Base-by-base conservation (phyloP, 2,888 invertebrate species). In the Fabriciana adippe region DNA sequence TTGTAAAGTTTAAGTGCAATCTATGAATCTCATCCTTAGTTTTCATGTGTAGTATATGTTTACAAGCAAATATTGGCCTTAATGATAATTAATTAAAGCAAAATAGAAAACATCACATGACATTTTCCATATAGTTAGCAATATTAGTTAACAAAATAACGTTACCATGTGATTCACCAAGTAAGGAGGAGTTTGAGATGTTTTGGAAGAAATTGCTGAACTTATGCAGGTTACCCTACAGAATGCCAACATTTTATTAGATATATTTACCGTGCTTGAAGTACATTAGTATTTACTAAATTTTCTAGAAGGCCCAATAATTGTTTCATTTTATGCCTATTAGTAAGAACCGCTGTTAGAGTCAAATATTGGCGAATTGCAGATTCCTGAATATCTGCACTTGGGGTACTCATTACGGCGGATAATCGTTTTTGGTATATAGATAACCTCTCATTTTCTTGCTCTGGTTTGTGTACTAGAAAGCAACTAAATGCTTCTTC, bases 401-500 rank as follows among this genome's bases (percentile, higher is more conserved):
- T 93, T 26, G 96, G 83, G 45, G 94, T 94, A 35, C 93, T 93
- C 88, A 97, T 95, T 1, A 95, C 93, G 16, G 90, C 90, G 66
- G 94, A 94, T 48, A 98, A 86, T 73, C 95, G 95, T 72, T 95
- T 94, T 75, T 96, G 95, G 88, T 96, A 96, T 79, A 92, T 87
- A 51, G 93, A 86, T 41, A 95, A 89, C 82, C 95, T 95, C 74
- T 96, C 95, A 73, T 91, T 93, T 81, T 97, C 96, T 68, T 94
- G 93, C 63, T 95, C 94, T 18, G 95, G 93, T 75, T 95, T 95
- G 79, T 97, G 96, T 1, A 97, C 96, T 68, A 98, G 93, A 77
- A 97, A 97, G 77, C 97, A 97, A 82, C 97, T 96, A 81, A 99
- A 98, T 0, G 97, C 97, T 86, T 97, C 97, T 81, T 98, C 97